Evolutionary conservation across 2,113 vertebrate genomes (phyloP), one percentile per base, ranked within the genome.

Genomic region (Isichthys henryi): DNA sequence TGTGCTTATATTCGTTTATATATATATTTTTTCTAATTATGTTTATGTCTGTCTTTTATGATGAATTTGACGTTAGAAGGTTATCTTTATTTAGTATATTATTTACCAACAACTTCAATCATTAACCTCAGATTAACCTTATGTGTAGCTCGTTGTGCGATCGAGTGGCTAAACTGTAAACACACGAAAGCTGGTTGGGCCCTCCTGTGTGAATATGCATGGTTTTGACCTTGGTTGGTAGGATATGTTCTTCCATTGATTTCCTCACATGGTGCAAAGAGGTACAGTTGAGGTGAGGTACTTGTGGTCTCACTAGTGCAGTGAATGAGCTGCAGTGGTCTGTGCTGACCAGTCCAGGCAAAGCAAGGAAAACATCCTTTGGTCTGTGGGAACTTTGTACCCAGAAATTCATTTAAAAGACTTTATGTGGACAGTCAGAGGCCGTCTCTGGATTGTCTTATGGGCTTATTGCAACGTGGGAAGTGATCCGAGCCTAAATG

Each of bases 31-130:
- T 80, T 80, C 0, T 10, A 3, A 48, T 84, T 43, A 23, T 27
- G 56, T 48, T 58, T 58, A 10, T 43, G 50, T 11, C 62, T 66
- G 43, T 58, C 27, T 21, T 58, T 0, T 88, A n/a, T 66, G 39
- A 39, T 56, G 86, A 87, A 43, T 35, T 39, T 83, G 15, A 11
- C 23, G 3, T 27, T 48, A 8, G 45, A 48, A 85, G 45, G 45
- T 4, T 85, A 21, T 49, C 8, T 6, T n/a, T n/a, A 49, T 46
- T 49, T 49, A 85, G 82, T 85, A 23, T 46, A 85, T 85, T 85
- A 85, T 85, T 85, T 85, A 48, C 43, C 46, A 85, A 85, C 43
- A 85, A 85, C 46, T 85, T 85, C 43, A 85, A 85, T 85, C 9
- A 49, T 85, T 85, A 85, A 85, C 82, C n/a, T 27, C 3, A 85